These are phyloP conservation scores for Sylvilagus floridanus DNA, from an alignment of 2,797 vertebrate genomes.

Conservation along the genomic window DNA sequence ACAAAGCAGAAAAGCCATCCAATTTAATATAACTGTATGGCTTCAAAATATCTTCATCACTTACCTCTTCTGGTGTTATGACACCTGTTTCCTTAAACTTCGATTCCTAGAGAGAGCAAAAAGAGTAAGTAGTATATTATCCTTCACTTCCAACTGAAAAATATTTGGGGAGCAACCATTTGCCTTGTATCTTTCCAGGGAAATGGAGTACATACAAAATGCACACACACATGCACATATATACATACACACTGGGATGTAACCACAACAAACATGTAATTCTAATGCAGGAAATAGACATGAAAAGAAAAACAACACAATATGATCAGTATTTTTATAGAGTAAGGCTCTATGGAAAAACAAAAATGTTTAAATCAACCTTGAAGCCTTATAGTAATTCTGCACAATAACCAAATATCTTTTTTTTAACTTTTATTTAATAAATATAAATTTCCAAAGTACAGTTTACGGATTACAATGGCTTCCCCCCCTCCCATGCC, in stretches of 20 bases:
- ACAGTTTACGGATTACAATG: too few relatives aligned
- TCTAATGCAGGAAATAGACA: background rate
- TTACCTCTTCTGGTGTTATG: constrained; percentile 98
- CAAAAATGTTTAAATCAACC: constrained; percentile 22
- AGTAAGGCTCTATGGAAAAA: background rate
- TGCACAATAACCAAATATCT: constrained; percentile 8
- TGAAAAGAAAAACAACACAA: constrained; percentile 45
- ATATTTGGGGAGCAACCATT: background rate
- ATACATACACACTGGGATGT: background rate
- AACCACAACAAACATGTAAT: background rate
- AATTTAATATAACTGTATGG: constrained; percentile 20
- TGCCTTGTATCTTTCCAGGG: background rate
- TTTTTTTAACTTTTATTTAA: background rate
- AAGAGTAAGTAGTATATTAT: constrained; percentile 40
- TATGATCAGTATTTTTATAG: background rate
- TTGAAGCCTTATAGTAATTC: background rate
- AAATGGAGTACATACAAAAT: background rate
- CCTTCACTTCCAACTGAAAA: constrained; percentile 43
- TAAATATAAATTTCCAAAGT: too few relatives aligned
- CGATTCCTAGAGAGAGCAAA: constrained; percentile 92
- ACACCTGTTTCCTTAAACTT: constrained; percentile 99
- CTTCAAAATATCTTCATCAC: constrained; percentile 72
- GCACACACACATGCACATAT: too few relatives aligned
- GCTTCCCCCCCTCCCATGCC: too few relatives aligned
- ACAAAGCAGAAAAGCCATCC: background rate